Evolutionary conservation across 2,797 vertebrate species (phyloP).

Genomic region (Poeciliopsis presidionis): DNA sequence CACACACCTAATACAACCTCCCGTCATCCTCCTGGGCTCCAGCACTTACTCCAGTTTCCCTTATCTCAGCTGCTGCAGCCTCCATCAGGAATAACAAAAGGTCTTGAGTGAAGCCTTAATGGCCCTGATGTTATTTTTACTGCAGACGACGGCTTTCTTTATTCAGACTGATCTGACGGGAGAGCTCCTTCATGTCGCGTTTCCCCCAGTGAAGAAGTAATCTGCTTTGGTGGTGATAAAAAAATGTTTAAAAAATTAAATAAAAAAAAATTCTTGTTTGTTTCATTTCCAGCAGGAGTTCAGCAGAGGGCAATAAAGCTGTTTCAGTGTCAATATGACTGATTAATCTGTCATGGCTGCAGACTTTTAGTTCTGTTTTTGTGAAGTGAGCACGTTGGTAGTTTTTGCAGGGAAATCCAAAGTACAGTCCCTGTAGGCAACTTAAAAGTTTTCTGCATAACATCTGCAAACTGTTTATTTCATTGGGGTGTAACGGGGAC

Average conservation of each 20-base stretch:
- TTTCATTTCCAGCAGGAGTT: conserved; percentile 27
- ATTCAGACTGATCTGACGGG: not conserved
- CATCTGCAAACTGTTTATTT: not conserved
- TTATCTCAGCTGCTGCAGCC: conserved; percentile 34
- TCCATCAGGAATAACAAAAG: conserved; percentile 58
- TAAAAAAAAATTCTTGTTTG: not conserved
- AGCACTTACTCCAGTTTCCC: conserved; percentile 13
- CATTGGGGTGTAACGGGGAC: not conserved
- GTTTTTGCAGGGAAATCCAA: not conserved
- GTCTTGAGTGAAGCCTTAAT: conserved; percentile 62
- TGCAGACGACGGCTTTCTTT: conserved; percentile 25
- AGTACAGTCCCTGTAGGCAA: not conserved
- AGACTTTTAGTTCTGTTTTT: conserved; percentile 1
- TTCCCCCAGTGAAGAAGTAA: conserved; percentile 4
- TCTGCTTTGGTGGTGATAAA: not conserved
- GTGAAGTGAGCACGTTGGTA: not conserved
- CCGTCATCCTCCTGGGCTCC: conserved; percentile 3
- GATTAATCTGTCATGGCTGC: conserved; percentile 42
- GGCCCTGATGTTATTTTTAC: conserved; percentile 52
- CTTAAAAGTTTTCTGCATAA: not conserved
- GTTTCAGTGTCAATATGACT: conserved; percentile 47
- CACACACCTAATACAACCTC: conserved; percentile 1
- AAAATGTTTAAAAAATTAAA: too few species aligned
- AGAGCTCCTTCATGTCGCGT: conserved; percentile 32
- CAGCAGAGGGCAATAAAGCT: conserved; percentile 65